A percentile compares a stretch with the other conserved stretches of the same genome.
Evolutionary conservation across 1,140 invertebrate species (phyloP).

Genomic region (Sesamia nonagrioides): DNA sequence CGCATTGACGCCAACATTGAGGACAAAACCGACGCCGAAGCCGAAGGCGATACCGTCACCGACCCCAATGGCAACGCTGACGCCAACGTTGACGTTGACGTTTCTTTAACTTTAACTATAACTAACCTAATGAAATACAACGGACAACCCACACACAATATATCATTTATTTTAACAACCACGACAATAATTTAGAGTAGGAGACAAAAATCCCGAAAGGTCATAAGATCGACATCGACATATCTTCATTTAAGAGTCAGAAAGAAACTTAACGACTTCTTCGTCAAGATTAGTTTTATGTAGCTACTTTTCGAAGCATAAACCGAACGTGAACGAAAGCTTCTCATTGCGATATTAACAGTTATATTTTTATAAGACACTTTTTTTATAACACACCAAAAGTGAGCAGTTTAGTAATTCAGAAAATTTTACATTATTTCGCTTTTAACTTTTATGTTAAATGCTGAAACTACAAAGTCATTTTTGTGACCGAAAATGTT

Average conservation of each 20-base stretch:
- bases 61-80: no score
- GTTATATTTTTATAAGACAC: constrained; percentile 18
- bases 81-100: no score
- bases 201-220: background rate
- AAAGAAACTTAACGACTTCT: constrained; percentile 37
- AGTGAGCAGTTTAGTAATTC: background rate
- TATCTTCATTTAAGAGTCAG: constrained; percentile 41
- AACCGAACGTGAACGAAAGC: constrained; percentile 43
- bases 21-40: no score
- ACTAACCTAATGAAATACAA: no score
- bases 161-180: no score
- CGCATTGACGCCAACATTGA: no score
- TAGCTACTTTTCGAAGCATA: constrained; percentile 52
- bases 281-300: constrained; percentile 56
- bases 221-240: background rate
- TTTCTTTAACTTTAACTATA: no score
- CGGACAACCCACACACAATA: background rate
- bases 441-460: background rate
- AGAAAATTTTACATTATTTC: background rate
- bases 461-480: constrained; percentile 16
- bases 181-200: no score
- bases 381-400: constrained; percentile 5
- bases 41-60: no score
- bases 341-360: constrained; percentile 33
- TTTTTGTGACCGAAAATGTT: background rate